Base-by-base conservation (phyloP, 2,888 invertebrate genomes). In the Tiliacea citrago region DNA sequence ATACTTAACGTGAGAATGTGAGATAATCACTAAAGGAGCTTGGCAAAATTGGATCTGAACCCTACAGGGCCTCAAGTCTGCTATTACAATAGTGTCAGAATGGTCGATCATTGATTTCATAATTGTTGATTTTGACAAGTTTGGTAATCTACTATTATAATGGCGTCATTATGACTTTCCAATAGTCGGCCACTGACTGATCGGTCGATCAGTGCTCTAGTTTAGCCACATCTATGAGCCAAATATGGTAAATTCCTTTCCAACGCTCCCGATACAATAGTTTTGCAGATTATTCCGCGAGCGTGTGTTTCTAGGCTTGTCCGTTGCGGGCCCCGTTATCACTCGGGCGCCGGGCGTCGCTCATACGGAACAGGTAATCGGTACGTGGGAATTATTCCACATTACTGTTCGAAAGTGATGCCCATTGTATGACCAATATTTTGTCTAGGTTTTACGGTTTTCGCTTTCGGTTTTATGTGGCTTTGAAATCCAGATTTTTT, bases 361-460 rank as follows among this genome's bases (percentile, higher is more conserved):
- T 76, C 83, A 73, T 69, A 79, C 82, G 77, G 79, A 86, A 84
- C 82, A 89, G 73, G 77, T 88, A 92, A 92, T 90, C 81, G 89
- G 88, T 89, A 91, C 93, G 93, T 94, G 94, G 90, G 93, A 94
- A 94, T 77, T 81, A 84, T 85, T 86, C 84, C 75, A 84, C 77
- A 82, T 84, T 81, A 68, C 79, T 68, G 75, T 83, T 84, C 72
- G 87, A 86, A 86, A 86, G 86, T 86, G 84, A 82, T 81, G 61
- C 1, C 73, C 66, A 77, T 79, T 83, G 81, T 84, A 57, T 24
- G 29, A 67, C 51, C 62, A n/a, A 73, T 78, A 68, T 78, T 66
- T 68, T 62, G 63, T 68, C 61, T 81, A 77, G 63, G 73, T 76
- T 83, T 79, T 55, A 68, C 63, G 73, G 45, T 69, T 84, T 84